Evolutionary conservation across 2,113 vertebrate genomes (phyloP).

Genomic region (Casuarius casuarius): DNA sequence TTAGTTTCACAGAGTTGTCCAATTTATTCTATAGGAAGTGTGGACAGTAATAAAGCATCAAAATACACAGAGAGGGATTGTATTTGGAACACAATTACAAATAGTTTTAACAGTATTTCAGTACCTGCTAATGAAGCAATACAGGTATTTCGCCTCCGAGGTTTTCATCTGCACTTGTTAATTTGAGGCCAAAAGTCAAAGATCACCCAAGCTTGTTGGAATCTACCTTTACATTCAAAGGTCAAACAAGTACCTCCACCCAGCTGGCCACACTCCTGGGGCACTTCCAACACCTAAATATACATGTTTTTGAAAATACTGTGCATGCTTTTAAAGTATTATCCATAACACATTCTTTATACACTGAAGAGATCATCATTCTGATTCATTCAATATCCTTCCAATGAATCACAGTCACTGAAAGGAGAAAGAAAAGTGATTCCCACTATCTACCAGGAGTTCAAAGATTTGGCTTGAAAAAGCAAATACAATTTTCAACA

Average conservation of each 20-base stretch:
- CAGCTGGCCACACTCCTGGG: background rate
- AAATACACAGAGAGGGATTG: background rate
- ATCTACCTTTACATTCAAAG: background rate
- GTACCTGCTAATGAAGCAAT: background rate
- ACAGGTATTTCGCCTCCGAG: background rate
- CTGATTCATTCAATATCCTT: background rate
- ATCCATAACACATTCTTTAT: background rate
- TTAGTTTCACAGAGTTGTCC: background rate
- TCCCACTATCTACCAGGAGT: background rate
- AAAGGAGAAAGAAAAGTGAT: background rate
- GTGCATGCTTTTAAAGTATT: background rate
- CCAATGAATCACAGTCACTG: background rate
- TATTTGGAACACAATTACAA: background rate
- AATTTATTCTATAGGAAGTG: background rate
- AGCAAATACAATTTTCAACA: background rate
- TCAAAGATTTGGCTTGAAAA: background rate
- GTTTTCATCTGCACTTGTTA: background rate
- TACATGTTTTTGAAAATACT: background rate
- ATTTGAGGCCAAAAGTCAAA: background rate
- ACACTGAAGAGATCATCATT: background rate
- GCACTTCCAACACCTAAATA: background rate
- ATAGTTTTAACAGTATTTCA: background rate
- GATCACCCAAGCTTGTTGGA: background rate
- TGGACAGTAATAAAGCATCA: background rate
- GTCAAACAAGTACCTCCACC: background rate